Base-by-base conservation (phyloP, 1,140 invertebrate genomes). In the Asobara japonica region DNA sequence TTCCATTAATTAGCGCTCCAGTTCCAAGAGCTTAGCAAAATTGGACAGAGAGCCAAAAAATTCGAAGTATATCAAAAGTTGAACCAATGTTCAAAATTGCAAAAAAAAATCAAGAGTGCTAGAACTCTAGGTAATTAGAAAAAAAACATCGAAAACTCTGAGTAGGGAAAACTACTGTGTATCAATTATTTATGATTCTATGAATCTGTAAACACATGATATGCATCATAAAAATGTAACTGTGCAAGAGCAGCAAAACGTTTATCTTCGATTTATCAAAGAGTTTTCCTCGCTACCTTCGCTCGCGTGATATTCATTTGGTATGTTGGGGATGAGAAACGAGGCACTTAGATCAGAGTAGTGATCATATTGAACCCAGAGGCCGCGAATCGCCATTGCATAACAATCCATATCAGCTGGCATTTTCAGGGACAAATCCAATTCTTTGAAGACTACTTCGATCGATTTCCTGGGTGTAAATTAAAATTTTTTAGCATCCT, bases 301-400 rank as follows among this genome's bases (percentile, higher is more conserved):
- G 10, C 76, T 74, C 31, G 74, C 76, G 62, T 74, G 41, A 70
- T 79, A 80, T 67, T 82, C 72, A 0, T 79, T 69, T 0, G 83
- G 78, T 11, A 86, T 22, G 4, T 79, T 45, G 0, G 82, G 85
- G 4, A 81, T 79, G 4, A 71, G 13, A 73, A 84, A 91, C n/a
- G 85, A 88, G 2, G 13, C 60, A 22, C 77, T 72, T 6, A 76
- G 77, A 56, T 89, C 85, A 0, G 87, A 88, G 56, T 85, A 89
- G 80, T 92, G 90, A 74, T 92, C 91, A 74, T 91, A 91, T 67
- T 88, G 88, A 4, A 90, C 69, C 88, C 91, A 91, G 48, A 92
- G 83, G 6, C 86, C 88, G 45, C 91, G 84, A 18, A 93, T 79
- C 0, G 90, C 90, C 29, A 89, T 88, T 30, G 86, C 86, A 51